Conservation (phyloP, 2,888 invertebrate genomes). For the Sarcophaga carnaria region DNA sequence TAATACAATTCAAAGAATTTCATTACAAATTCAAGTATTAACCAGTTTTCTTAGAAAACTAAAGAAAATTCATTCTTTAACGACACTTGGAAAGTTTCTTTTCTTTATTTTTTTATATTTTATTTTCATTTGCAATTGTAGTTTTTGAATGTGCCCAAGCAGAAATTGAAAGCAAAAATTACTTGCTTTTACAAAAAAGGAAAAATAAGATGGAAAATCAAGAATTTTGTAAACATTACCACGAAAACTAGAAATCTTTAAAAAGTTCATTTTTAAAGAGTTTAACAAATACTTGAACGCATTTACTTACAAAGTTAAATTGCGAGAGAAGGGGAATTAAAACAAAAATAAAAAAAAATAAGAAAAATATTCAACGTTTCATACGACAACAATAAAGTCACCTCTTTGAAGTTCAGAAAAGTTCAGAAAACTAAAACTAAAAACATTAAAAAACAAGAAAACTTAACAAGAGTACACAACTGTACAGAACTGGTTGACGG, state of each 20-base stretch:
- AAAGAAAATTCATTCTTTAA: no score
- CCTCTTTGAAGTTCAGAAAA: conserved; percentile 17
- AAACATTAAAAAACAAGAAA: conserved; percentile 3
- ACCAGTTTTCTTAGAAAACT: no score
- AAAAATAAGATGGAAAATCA: background rate
- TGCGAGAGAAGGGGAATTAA: background rate
- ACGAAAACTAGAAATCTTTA: background rate
- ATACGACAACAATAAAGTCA: background rate
- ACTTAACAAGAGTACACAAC: background rate
- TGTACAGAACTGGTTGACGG: background rate
- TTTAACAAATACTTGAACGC: conserved; percentile 55
- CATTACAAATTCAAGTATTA: no score
- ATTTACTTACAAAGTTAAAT: conserved; percentile 46
- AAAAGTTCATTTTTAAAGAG: conserved; percentile 53
- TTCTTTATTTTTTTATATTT: no score
- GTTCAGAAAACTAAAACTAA: conserved; percentile 12
- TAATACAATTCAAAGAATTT: no score
- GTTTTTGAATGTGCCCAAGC: no score
- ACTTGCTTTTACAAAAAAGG: no score
- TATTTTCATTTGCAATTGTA: no score
- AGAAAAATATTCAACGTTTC: background rate
- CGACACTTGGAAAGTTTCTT: no score
- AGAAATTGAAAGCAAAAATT: no score
- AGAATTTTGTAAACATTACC: background rate
- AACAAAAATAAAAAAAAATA: background rate